These are phyloP conservation scores for human DNA, from an alignment of 2,113 vertebrate species.

Conservation along the genomic window DNA sequence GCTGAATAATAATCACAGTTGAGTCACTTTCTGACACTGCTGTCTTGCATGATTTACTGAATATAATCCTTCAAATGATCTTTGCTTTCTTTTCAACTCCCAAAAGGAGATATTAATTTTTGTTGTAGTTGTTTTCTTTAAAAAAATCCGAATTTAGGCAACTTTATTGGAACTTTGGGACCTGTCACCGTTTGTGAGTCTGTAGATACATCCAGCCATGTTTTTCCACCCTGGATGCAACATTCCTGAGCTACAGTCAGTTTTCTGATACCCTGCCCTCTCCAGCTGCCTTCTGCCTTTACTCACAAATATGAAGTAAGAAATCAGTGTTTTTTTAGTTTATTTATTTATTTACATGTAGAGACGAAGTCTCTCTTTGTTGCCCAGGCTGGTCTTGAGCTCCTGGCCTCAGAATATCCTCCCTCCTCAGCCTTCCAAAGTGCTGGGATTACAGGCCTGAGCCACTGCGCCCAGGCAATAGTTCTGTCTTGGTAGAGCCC, in stretches of 20 bases:
- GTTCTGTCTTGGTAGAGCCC: background rate
- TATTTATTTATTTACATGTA: too few species aligned
- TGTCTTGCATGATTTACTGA: conserved; percentile 31
- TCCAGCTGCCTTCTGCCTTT: background rate
- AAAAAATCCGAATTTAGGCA: background rate
- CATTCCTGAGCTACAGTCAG: background rate
- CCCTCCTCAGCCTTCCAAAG: too few species aligned
- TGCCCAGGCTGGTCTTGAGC: too few species aligned
- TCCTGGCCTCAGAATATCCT: too few species aligned
- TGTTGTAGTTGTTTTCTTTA: background rate
- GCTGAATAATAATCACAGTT: conserved; percentile 25
- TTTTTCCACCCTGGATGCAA: rapidly evolving
- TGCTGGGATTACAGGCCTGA: too few species aligned
- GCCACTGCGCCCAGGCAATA: too few species aligned
- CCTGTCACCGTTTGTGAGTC: background rate
- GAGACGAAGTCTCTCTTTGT: too few species aligned
- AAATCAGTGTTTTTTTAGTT: too few species aligned
- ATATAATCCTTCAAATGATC: background rate
- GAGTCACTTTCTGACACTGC: conserved; percentile 22
- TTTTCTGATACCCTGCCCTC: rapidly evolving
- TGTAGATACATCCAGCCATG: rapidly evolving
- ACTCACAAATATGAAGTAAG: background rate
- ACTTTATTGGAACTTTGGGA: background rate
- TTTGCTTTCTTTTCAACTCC: background rate
- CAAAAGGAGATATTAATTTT: background rate